Percentiles rank a stretch among this genome's conserved stretches.
These are phyloP conservation scores for Cygnus olor DNA, from an alignment of 2,797 vertebrate genomes.

Conservation along the genomic window DNA sequence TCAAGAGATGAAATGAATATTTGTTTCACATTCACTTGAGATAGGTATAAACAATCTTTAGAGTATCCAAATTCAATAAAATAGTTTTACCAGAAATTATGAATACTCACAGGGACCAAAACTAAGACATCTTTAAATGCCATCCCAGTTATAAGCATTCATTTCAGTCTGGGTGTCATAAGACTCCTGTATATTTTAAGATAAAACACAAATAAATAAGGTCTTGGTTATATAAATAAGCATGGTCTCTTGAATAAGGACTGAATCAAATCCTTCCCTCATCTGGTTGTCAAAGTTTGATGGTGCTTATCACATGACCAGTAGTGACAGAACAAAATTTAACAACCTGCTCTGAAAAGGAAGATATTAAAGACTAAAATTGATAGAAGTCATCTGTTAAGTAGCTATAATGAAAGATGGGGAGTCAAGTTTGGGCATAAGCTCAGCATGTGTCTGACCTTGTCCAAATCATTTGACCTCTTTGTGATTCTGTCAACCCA, in stretches of 20 bases:
- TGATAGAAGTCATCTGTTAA: constrained; percentile 42
- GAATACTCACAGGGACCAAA: not conserved
- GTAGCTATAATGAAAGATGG: constrained; percentile 11
- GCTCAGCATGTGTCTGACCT: constrained; percentile 19
- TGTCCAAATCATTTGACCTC: not conserved
- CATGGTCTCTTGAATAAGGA: not conserved
- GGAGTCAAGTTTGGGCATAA: constrained; percentile 43
- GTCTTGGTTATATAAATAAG: not conserved
- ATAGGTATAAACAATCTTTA: not conserved
- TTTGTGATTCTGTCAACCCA: constrained; percentile 49
- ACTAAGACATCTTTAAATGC: not conserved
- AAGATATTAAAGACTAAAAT: not conserved
- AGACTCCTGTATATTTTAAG: not conserved
- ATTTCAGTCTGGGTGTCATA: not conserved
- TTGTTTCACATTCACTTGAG: not conserved
- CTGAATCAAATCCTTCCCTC: not conserved
- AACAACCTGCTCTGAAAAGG: constrained; percentile 14
- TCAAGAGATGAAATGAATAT: not conserved
- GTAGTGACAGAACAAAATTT: not conserved
- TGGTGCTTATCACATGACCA: not conserved
- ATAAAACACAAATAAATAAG: not conserved
- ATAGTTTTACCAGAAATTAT: not conserved
- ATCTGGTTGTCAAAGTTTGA: not conserved
- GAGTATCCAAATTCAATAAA: not conserved
- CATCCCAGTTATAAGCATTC: not conserved